Evolutionary conservation across 2,888 invertebrate genomes (phyloP).

Genomic region (Trichopoda pennipes): DNA sequence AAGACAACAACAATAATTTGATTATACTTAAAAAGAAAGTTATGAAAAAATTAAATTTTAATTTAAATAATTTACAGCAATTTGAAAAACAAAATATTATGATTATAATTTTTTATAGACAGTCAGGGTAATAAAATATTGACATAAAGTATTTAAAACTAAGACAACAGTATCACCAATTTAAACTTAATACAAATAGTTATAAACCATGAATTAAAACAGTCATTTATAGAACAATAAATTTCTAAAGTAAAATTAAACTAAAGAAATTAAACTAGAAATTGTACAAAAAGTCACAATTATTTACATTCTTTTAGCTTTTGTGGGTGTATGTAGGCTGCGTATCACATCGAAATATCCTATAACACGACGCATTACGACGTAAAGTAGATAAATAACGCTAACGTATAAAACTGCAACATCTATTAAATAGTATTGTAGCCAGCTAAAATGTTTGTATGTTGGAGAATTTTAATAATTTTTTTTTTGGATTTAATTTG

Average conservation of each 20-base stretch:
- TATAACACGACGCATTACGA: conserved; percentile 75
- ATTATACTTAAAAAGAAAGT: not conserved
- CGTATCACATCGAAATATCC: conserved; percentile 72
- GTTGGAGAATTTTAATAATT: not conserved
- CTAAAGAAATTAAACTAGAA: conserved; percentile 45
- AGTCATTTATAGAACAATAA: not conserved
- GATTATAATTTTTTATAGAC: not conserved
- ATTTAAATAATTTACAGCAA: not conserved
- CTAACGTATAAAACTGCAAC: conserved; percentile 76
- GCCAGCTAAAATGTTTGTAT: conserved; percentile 73
- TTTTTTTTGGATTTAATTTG: not conserved
- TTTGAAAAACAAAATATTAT: too few species aligned
- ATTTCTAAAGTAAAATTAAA: conserved; percentile 23
- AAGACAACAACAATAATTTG: not conserved
- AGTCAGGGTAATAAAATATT: conserved; percentile 22
- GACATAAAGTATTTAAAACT: conserved; percentile 23
- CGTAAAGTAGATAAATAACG: conserved; percentile 71
- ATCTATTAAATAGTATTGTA: conserved; percentile 80
- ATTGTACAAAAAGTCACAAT: not conserved
- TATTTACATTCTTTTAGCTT: conserved; percentile 72
- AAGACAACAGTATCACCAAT: conserved; percentile 61
- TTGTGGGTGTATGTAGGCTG: conserved; percentile 71
- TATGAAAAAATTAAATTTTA: not conserved
- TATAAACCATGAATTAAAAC: conserved; percentile 1
- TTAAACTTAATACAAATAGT: conserved; percentile 36